Evolutionary conservation across 35 echinoderm and acorn worm genomes (phyloP), one percentile per base, ranked within the genome.

Genomic region (Apostichopus parvimensis): DNA sequence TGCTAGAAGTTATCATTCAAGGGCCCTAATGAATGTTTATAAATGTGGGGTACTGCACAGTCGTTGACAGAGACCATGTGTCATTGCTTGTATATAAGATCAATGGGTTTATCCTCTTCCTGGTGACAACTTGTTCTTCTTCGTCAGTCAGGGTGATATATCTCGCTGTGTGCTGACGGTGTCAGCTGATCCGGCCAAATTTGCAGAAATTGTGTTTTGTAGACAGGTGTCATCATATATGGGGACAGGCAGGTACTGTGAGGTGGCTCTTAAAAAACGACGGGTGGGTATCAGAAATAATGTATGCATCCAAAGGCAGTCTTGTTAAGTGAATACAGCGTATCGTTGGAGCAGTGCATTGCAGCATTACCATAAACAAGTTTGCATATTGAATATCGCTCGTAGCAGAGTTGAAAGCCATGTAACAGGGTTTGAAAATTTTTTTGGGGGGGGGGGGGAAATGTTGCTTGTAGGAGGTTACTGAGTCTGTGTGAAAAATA

Each of bases 1-100:
- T 54, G 34, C 78, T 54, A 80, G 78, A 25, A 80, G 28, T 80
- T 80, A 80, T 80, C 78, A 80, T 53, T 28, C 25, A 80, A 34
- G 78, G 78, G 54, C 54, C 28, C 9, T 80, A 80, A 80, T 80
- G 78, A 80, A 25, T 80, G 78, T 80, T 80, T 80, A 80, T 80
- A 80, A 80, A 53, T 80, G 78, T 54, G 11, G 34, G 78, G 78
- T 28, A 80, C 34, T 1, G 34, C 0, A 6, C 4, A 22, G 54
- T 15, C 34, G 78, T 80, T 80, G 78, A 80, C 15, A 80, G 78
- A 80, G 9, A 34, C 28, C 28, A 80, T 53, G 78, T 80, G 78
- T 80, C 78, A 80, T 17, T 53, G 34, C 15, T 14, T 80, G 78
- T 53, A 80, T 54, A 80, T 28, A 54, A 80, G 78, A 80, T 54